phyloP scores from a whole-genome alignment of 2,797 vertebrate species.

The Mustela erminea region DNA sequence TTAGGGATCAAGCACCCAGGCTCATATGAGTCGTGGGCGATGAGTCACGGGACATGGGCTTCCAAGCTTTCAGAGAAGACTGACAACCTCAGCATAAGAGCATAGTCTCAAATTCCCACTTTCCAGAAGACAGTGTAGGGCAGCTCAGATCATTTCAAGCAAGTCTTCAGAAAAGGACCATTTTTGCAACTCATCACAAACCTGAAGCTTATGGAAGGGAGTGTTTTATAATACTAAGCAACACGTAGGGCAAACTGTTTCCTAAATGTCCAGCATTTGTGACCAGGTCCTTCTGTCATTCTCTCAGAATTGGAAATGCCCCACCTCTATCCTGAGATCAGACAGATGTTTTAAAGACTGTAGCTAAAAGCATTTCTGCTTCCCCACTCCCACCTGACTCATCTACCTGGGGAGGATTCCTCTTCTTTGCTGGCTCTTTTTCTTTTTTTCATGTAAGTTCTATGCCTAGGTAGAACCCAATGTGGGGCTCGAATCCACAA shows the following conservation, averaged over 20 bases:
- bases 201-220: background rate
- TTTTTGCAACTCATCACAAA: background rate
- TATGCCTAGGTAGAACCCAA: background rate
- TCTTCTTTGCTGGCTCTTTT: background rate
- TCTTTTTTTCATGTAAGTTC: background rate
- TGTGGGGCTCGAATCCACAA: background rate
- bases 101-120: background rate
- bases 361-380: background rate
- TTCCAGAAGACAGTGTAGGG: background rate
- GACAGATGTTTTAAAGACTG: accelerated
- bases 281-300: background rate
- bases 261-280: background rate
- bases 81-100: accelerated
- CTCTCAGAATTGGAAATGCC: too few relatives aligned
- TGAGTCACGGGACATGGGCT: accelerated
- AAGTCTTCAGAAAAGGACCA: background rate
- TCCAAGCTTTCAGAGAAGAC: background rate
- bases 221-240: background rate
- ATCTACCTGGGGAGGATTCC: background rate
- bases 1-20: background rate
- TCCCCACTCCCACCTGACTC: background rate
- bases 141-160: background rate
- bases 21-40: accelerated
- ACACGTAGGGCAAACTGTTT: background rate
- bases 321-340: background rate